Evolutionary conservation across 2,113 vertebrate genomes (phyloP), one percentile per base, ranked within the genome.

Genomic region (Myotis brandtii): DNA sequence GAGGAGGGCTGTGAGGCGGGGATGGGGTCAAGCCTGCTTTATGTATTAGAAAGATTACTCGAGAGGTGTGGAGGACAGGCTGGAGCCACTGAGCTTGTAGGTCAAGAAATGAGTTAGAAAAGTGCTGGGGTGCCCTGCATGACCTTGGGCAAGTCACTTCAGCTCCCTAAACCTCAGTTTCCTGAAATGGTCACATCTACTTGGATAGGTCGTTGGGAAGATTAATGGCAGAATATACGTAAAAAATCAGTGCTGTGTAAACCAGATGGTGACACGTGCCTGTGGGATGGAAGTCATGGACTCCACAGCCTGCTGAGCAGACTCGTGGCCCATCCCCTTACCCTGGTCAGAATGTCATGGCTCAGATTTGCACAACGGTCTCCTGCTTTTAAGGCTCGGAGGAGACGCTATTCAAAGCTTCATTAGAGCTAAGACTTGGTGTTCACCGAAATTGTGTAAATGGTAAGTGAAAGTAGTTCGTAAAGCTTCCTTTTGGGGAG

Each of bases 391-490:
- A 79, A 93, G 70, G 21, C 50, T 48, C n/a, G 69, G 69, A 73
- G 48, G 86, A 86, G 43, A 77, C 4, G 4, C 1, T 4, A 48
- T 73, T 82, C 54, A 73, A 59, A 72, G 73, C 27, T 88, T 85
- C 34, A 25, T 48, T 89, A 59, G 84, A 21, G 14, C 21, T 93
- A 14, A 95, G 72, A 25, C 6, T 54, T 83, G 92, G 12, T 43
- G 30, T 56, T 64, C 70, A 43, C 14, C 85, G 76, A 95, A 69
- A 48, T 80, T 73, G n/a, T 86, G 27, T 43, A 67, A 90, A 54
- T 93, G 40, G 3, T 43, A 54, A 84, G 40, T 85, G 72, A 88
- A 87, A 95, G 30, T 37, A 91, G 20, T 84, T 89, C 25, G 17
- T 21, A 70, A 59, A 79, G 40, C 34, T 12, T 70, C 37, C 46